phyloP scores from a whole-genome alignment of 2,113 vertebrate species.

The Urocynchramus pylzowi region DNA sequence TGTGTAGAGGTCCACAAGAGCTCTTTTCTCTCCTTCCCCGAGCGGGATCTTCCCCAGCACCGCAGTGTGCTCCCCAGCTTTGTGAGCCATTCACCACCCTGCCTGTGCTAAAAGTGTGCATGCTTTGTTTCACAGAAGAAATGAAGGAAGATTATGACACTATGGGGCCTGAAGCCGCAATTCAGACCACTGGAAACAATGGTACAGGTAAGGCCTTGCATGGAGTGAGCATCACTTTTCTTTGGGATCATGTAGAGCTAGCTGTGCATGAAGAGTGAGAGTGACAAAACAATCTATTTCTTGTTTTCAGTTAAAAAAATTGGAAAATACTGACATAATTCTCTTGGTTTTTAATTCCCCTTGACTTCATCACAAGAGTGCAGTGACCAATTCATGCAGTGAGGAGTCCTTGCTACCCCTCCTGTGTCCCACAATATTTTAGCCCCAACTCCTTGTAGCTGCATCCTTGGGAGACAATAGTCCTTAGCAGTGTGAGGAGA shows the following conservation, averaged over 20 bases:
- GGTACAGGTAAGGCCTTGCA: conserved; percentile 87
- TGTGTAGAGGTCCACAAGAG: conserved; percentile 70
- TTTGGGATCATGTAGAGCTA: not conserved
- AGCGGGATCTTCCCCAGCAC: conserved; percentile 64
- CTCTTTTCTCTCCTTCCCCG: conserved; percentile 66
- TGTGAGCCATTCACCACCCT: conserved; percentile 28
- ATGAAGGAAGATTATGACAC: conserved; percentile 97
- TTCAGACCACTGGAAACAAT: conserved; percentile 87
- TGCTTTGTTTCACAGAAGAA: conserved; percentile 85
- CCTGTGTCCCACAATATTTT: accelerated
- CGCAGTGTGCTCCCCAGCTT: conserved; percentile 58
- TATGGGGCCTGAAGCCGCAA: conserved; percentile 87
- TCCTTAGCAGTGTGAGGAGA: not conserved
- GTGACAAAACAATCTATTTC: not conserved
- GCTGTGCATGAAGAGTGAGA: not conserved
- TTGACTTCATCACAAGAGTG: accelerated
- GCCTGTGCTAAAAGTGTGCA: conserved; percentile 64
- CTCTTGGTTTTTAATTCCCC: not conserved
- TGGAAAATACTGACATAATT: not conserved
- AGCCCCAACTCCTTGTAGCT: not conserved
- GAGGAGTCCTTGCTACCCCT: not conserved
- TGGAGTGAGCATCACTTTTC: not conserved
- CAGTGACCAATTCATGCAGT: not conserved
- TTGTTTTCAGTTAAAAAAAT: not conserved
- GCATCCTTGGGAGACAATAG: not conserved